A percentile compares a stretch with the other conserved stretches of the same genome.
phyloP scores from a whole-genome alignment of 1,140 invertebrate species.

The Lucilia cuprina region DNA sequence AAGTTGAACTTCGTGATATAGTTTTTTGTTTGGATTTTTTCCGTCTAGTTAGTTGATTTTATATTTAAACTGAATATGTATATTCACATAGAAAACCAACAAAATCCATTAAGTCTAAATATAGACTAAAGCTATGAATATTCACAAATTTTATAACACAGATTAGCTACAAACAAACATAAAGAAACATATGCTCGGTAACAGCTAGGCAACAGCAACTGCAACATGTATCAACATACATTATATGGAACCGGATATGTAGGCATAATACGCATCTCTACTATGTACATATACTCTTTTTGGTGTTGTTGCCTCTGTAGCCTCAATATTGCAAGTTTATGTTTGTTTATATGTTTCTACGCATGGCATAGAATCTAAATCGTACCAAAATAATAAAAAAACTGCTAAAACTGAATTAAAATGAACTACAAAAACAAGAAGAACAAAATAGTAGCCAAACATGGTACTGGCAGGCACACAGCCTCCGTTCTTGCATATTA shows the following conservation, averaged over 20 bases:
- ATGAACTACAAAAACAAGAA: not conserved
- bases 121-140: constrained; percentile 31
- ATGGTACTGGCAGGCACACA: constrained; percentile 10
- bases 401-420: too few species aligned
- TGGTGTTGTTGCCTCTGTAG: constrained; percentile 2
- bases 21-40: not conserved
- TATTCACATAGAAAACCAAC: not conserved
- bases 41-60: not conserved
- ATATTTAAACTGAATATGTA: not conserved
- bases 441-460: constrained; percentile 24
- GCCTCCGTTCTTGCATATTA: constrained; percentile 31
- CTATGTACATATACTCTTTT: not conserved
- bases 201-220: not conserved
- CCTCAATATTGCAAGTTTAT: not conserved
- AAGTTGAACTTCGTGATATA: not conserved
- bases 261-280: constrained; percentile 25
- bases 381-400: not conserved
- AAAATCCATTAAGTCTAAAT: constrained; percentile 33
- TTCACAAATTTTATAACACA: constrained; percentile 31
- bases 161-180: not conserved
- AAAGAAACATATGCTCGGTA: not conserved
- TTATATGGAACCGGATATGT: constrained; percentile 33
- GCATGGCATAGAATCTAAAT: not conserved
- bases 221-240: constrained; percentile 3
- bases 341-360: not conserved